These are phyloP conservation scores for Trachelus tabidus DNA, from an alignment of 2,888 invertebrate species.

Conservation along the genomic window DNA sequence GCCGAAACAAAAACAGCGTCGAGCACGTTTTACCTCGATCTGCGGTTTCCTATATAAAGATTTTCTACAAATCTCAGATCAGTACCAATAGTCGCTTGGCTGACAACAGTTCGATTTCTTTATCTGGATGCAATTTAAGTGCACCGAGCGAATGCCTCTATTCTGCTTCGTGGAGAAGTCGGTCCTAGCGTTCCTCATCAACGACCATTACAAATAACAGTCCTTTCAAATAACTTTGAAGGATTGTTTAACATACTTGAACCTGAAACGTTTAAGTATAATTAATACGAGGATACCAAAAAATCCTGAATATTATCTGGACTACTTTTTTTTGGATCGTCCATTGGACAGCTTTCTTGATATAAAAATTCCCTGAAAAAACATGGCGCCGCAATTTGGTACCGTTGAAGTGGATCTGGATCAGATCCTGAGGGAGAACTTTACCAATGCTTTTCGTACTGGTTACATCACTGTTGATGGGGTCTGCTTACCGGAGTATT, in stretches of 20 bases:
- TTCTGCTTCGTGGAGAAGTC: constrained; percentile 15
- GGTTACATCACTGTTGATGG: constrained; percentile 58
- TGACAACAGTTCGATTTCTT: not conserved
- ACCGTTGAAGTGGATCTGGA: constrained; percentile 32
- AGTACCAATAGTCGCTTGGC: not conserved
- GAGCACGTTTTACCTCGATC: constrained; percentile 6
- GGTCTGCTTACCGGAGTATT: constrained; percentile 64
- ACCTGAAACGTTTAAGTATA: constrained; percentile 6
- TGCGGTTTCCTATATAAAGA: constrained; percentile 3
- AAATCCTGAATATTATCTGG: not conserved
- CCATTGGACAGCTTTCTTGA: not conserved
- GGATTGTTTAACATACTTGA: constrained; percentile 1
- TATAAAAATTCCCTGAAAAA: not conserved
- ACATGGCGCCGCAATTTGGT: constrained; percentile 18
- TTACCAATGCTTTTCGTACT: constrained; percentile 53
- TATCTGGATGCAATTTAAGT: constrained; percentile 3
- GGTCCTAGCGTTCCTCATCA: constrained; percentile 22
- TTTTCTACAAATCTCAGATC: not conserved
- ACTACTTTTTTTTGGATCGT: not conserved
- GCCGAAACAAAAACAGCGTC: constrained; percentile 5
- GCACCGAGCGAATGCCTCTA: constrained; percentile 14
- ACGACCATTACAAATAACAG: constrained; percentile 29
- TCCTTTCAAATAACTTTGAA: not conserved
- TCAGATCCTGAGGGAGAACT: constrained; percentile 43
- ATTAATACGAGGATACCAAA: not conserved